Percentiles rank a stretch among this genome's conserved stretches.
Evolutionary conservation across 2,113 vertebrate species (phyloP).

Genomic region (Protobothrops mucrosquamatus): DNA sequence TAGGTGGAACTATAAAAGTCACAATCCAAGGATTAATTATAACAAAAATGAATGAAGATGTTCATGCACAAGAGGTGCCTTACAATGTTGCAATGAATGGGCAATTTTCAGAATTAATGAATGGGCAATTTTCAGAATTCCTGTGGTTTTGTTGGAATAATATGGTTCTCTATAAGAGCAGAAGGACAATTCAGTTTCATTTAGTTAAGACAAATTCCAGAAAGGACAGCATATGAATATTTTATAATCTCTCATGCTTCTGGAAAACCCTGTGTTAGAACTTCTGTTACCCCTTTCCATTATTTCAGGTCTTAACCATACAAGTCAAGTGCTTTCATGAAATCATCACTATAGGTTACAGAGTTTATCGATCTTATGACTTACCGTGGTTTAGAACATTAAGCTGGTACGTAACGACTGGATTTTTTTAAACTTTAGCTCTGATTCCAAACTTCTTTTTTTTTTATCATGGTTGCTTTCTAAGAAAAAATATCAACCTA

Average conservation of each 20-base stretch:
- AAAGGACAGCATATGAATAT: slow-evolving; percentile 2
- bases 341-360: slow-evolving; percentile 97
- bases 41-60: background rate
- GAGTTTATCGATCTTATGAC: slow-evolving; percentile 94
- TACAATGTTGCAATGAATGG: background rate
- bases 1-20: background rate
- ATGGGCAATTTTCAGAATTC: background rate
- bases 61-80: background rate
- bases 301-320: slow-evolving; percentile 85
- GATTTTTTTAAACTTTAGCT: background rate
- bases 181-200: background rate
- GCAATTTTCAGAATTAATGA: background rate
- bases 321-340: slow-evolving; percentile 99
- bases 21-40: background rate
- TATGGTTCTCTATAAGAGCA: background rate
- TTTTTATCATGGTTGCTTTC: background rate
- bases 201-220: slow-evolving; percentile 22
- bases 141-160: background rate
- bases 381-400: slow-evolving; percentile 96
- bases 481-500: background rate
- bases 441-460: background rate
- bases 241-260: background rate
- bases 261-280: background rate
- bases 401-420: slow-evolving; percentile 83
- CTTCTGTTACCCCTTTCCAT: slow-evolving; percentile 37